Evolutionary conservation across 2,797 vertebrate species (phyloP).

Genomic region (Orestias chungarensis): DNA sequence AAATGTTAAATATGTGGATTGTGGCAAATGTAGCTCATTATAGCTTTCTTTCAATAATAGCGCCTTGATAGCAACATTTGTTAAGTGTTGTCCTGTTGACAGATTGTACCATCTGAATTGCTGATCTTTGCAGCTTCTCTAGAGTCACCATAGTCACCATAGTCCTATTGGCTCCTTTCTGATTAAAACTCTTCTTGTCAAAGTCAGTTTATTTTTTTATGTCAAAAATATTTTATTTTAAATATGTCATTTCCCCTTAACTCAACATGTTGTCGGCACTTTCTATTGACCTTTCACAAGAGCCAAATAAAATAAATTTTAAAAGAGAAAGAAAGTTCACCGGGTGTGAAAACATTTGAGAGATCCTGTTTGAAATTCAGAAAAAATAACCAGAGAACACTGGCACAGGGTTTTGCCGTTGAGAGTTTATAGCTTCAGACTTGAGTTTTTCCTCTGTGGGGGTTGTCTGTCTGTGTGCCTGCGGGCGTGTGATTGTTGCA

Average conservation of each 20-base stretch:
- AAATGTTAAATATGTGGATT: no score
- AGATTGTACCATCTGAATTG: neutral
- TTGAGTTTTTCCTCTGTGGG: constrained; percentile 49
- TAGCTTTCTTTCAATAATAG: neutral
- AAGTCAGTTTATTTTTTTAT: neutral
- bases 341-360: neutral
- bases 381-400: constrained; percentile 24
- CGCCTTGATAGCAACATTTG: neutral
- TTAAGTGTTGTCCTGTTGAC: neutral
- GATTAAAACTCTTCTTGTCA: neutral
- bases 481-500: constrained; percentile 68
- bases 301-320: neutral
- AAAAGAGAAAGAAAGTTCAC: neutral
- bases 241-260: neutral
- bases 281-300: neutral
- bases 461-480: constrained; percentile 61
- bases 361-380: neutral
- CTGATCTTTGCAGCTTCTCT: neutral
- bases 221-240: neutral
- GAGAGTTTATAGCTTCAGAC: constrained; percentile 44
- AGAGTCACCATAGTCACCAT: neutral
- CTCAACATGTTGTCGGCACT: neutral
- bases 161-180: neutral
- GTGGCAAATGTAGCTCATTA: neutral
- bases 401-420: constrained; percentile 18